Conservation (phyloP, 2,113 vertebrate genomes). For the Felis chaus region DNA sequence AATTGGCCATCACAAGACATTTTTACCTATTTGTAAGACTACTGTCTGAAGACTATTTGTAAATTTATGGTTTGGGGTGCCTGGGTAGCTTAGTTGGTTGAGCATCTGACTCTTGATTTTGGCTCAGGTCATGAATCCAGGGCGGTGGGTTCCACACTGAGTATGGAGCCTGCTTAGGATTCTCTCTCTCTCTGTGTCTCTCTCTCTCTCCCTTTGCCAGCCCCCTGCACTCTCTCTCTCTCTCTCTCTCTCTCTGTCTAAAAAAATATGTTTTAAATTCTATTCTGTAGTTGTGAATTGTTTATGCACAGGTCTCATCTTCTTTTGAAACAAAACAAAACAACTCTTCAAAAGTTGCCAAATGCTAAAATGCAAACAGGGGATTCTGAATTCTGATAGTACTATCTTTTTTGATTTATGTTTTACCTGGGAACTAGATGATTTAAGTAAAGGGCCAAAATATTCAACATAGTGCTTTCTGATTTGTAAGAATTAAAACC, state of each 20-base stretch:
- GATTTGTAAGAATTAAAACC: background rate
- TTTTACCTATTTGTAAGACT: background rate
- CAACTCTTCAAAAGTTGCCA: background rate
- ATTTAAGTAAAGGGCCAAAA: background rate
- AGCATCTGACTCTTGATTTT: too few species aligned
- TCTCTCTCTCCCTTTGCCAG: too few species aligned
- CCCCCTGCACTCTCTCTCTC: too few species aligned
- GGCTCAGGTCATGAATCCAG: too few species aligned
- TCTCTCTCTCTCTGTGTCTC: too few species aligned
- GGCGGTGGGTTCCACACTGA: too few species aligned
- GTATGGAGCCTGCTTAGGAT: too few species aligned
- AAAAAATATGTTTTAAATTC: background rate
- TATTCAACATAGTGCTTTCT: background rate
- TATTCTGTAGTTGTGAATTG: background rate
- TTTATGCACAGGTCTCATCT: background rate
- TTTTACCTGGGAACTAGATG: background rate
- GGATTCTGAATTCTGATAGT: background rate
- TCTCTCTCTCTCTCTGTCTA: too few species aligned
- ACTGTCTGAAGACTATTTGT: background rate
- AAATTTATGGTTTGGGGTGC: background rate
- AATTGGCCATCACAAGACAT: background rate
- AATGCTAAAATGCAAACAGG: background rate
- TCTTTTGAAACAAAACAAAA: constrained; percentile 25
- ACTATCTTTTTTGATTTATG: background rate
- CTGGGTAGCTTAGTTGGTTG: too few species aligned